These are phyloP conservation scores for Corticium candelabrum DNA, from an alignment of 37 sponge, comb jelly and placozoan species.

Conservation along the genomic window DNA sequence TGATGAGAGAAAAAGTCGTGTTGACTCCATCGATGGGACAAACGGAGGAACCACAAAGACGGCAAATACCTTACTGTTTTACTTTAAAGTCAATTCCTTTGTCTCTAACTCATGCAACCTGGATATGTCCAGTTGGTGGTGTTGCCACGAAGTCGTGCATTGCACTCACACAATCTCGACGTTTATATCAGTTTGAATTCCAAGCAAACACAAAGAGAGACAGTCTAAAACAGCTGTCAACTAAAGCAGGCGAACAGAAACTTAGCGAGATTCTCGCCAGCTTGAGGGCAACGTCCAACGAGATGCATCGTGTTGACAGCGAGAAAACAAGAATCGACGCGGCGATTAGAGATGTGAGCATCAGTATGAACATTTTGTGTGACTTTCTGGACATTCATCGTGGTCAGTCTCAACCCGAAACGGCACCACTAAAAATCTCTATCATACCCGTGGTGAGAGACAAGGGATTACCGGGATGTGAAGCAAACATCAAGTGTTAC, in stretches of 20 bases:
- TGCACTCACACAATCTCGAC: neutral
- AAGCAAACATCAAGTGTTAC: neutral
- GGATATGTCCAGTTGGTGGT: neutral
- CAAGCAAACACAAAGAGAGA: neutral
- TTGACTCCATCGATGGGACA: neutral
- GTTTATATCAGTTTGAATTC: neutral
- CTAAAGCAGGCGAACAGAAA: neutral
- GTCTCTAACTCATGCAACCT: neutral
- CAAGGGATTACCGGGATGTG: neutral
- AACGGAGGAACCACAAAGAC: too few species aligned
- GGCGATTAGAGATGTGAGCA: neutral
- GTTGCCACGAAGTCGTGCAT: neutral
- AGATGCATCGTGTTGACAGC: neutral
- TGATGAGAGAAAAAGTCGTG: neutral
- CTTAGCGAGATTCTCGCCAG: neutral
- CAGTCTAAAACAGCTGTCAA: neutral
- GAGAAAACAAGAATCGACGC: neutral
- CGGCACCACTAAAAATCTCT: neutral
- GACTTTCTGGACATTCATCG: neutral
- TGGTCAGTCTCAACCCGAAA: too few species aligned
- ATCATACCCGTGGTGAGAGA: neutral
- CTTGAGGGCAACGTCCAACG: neutral
- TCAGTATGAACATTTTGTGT: neutral
- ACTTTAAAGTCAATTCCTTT: neutral
- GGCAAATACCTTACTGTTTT: neutral